Base-by-base conservation (phyloP, 2,888 invertebrate species). In the Spodoptera littoralis region DNA sequence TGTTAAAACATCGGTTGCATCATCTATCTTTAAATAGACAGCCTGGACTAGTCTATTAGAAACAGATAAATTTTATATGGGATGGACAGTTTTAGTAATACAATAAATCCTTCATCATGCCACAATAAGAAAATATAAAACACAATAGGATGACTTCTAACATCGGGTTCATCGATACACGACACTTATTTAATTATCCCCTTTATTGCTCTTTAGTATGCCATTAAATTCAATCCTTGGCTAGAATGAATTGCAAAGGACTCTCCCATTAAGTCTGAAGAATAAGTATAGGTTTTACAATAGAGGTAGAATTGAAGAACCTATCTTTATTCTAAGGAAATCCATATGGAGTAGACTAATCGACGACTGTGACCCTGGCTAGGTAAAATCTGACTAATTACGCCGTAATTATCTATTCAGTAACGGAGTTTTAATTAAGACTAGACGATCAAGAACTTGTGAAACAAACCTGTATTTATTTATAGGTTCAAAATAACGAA, bases 1-100 rank as follows among this genome's bases (percentile, higher is more conserved):
- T 65, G 72, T 79, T 73, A 79, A 81, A 84, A 81, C 72, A 74
- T 54, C 54, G 67, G 63, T 84, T 82, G 78, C 82, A 80, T 84
- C 85, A 84, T 70, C 65, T 48, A 24, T 76, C 72, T 80, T 61
- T 76, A 80, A 81, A 84, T 83, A 84, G 77, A 68, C 53, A 44
- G 53, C 68, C 67, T 75, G 76, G 77, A 80, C 67, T 75, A 76
- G 77, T 79, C 76, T 76, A 81, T 80, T 77, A 80, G 72, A 77
- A 80, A 81, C 76, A 73, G 74, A 80, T 78, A 76, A 60, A 75
- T 73, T 68, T 55, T 70, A 78, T 74, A 70, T 65, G 52, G 45
- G 27, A 27, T 27, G 27, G 27, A 27, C 27, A 27, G 27, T 27
- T 27, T 27, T 27, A 27, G 27, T 27, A 27, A 27, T 27, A 27